phyloP scores from a whole-genome alignment of 2,113 vertebrate genomes.

The western clawed frog (Xenopus tropicalis) region DNA sequence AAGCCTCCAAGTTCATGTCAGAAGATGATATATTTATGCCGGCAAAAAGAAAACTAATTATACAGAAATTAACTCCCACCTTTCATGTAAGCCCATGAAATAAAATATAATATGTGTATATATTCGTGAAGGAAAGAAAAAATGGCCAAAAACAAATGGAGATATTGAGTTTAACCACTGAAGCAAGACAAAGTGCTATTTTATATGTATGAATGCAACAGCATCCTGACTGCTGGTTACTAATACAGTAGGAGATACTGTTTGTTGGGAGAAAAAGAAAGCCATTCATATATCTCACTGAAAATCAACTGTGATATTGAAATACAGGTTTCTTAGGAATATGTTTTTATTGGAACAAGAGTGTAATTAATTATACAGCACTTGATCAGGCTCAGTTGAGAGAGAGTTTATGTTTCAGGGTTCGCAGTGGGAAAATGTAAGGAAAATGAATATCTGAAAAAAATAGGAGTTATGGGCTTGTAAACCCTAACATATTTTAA shows the following conservation, averaged over 20 bases:
- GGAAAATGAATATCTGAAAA: background rate
- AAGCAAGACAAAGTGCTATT: slow-evolving; percentile 3
- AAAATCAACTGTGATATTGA: background rate
- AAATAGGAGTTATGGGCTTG: background rate
- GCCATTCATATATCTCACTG: background rate
- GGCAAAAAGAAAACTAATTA: slow-evolving; percentile 35
- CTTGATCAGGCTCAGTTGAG: background rate
- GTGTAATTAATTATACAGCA: background rate
- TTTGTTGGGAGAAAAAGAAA: background rate
- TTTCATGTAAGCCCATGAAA: slow-evolving; percentile 14
- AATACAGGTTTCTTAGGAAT: background rate
- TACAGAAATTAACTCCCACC: slow-evolving; percentile 26
- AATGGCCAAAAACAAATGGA: slow-evolving; percentile 4
- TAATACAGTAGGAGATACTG: slow-evolving; percentile 8
- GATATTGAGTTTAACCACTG: slow-evolving; percentile 19
- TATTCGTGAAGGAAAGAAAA: slow-evolving; percentile 18
- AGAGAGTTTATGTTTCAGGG: background rate
- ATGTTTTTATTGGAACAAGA: slow-evolving; percentile 5
- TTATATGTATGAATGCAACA: background rate
- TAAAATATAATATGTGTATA: slow-evolving; percentile 31
- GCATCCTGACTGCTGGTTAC: too few relatives aligned
- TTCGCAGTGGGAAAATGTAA: background rate
- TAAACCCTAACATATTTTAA: background rate
- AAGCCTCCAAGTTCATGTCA: slow-evolving; percentile 30
- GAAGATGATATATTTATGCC: slow-evolving; percentile 24